Percentiles rank a stretch among this genome's conserved stretches.
Evolutionary conservation across 2,113 vertebrate genomes (phyloP).

Genomic region (Rhegmatorhina hoffmannsi): DNA sequence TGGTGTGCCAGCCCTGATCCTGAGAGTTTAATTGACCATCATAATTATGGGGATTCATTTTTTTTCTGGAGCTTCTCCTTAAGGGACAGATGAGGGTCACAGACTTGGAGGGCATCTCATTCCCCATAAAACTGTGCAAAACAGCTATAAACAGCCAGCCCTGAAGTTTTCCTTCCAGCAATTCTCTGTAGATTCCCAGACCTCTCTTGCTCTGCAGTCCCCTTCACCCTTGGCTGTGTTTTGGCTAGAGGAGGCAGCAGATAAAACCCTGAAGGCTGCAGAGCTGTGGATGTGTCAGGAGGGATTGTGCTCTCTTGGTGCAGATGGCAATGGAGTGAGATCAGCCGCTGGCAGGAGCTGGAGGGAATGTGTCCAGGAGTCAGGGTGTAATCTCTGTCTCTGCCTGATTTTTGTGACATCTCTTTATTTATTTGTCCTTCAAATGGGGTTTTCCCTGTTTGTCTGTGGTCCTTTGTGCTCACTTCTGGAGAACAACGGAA

Average conservation of each 20-base stretch:
- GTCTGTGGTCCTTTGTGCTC: background rate
- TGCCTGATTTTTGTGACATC: constrained; percentile 18
- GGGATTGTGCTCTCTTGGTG: background rate
- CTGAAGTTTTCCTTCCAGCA: background rate
- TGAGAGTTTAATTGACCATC: background rate
- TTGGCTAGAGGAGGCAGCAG: background rate
- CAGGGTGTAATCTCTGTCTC: background rate
- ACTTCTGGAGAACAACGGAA: background rate
- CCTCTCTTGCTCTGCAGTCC: background rate
- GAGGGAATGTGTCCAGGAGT: background rate
- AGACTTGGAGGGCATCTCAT: background rate
- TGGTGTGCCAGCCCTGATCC: background rate
- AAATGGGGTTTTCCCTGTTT: background rate
- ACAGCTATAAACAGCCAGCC: background rate
- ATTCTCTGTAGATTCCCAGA: background rate
- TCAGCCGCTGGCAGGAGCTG: background rate
- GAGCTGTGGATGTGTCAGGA: constrained; percentile 2
- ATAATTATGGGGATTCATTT: background rate
- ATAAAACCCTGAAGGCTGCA: background rate
- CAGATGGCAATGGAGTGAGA: constrained; percentile 14
- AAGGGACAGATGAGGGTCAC: background rate
- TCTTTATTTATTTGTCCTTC: constrained; percentile 17
- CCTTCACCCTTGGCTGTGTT: background rate
- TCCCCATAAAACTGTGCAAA: background rate
- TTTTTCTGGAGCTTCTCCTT: background rate